Percentiles rank a stretch among this genome's conserved stretches.
phyloP scores from a whole-genome alignment of 2,113 vertebrate genomes.

The Pelecanus crispus region DNA sequence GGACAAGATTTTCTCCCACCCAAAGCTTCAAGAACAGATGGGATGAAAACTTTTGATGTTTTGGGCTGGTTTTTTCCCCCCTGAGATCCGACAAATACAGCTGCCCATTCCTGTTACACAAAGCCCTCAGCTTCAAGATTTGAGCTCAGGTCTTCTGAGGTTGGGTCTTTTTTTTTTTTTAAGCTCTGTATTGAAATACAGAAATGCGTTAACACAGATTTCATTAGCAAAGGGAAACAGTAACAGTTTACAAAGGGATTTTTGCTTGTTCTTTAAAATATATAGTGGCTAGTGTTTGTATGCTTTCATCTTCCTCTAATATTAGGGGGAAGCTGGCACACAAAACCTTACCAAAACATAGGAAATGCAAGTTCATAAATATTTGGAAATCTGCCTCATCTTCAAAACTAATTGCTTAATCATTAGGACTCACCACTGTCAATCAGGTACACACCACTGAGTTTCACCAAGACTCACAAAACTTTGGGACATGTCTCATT shows the following conservation, averaged over 20 bases:
- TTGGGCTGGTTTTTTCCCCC: accelerated
- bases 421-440: background rate
- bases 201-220: background rate
- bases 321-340: background rate
- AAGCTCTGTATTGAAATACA: background rate
- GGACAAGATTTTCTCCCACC: background rate
- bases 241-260: constrained; percentile 7
- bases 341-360: background rate
- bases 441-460: background rate
- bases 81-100: background rate
- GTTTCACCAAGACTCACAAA: background rate
- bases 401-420: background rate
- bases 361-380: background rate
- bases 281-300: background rate
- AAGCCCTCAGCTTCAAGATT: background rate
- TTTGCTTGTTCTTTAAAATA: background rate
- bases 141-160: background rate
- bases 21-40: background rate
- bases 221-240: background rate
- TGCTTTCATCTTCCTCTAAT: constrained; percentile 31
- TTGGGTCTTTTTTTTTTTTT: background rate
- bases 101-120: background rate
- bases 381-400: constrained; percentile 7
- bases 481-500: background rate
- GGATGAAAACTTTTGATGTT: background rate